Percentiles rank a stretch among this genome's conserved stretches.
Conservation (phyloP, 1,140 invertebrate species). For the Drosophila grimshawi region DNA sequence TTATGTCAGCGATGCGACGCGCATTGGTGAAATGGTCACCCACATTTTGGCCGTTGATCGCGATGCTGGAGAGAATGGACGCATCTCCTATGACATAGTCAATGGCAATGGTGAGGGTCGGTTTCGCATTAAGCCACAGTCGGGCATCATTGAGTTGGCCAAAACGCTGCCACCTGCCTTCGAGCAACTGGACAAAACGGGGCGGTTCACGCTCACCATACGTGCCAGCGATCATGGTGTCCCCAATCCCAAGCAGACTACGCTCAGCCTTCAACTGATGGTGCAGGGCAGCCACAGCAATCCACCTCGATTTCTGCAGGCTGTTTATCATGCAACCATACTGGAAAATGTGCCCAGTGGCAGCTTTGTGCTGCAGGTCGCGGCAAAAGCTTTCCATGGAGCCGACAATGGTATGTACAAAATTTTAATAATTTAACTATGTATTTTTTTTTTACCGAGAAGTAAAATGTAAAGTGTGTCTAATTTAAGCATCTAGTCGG, state of each 20-base stretch:
- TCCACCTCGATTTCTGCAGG: conserved; percentile 91
- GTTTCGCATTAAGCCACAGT: conserved; percentile 92
- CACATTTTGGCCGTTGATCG: conserved; percentile 94
- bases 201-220: conserved; percentile 89
- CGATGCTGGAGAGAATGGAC: conserved; percentile 94
- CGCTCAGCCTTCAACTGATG: conserved; percentile 88
- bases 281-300: conserved; percentile 90
- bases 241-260: conserved; percentile 88
- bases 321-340: conserved; percentile 91
- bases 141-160: conserved; percentile 90
- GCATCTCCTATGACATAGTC: conserved; percentile 92
- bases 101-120: conserved; percentile 92
- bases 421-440: neutral
- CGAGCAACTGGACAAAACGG: conserved; percentile 64
- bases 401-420: conserved; percentile 72
- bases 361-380: conserved; percentile 91
- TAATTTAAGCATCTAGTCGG: too few relatives aligned
- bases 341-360: conserved; percentile 92
- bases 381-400: conserved; percentile 89
- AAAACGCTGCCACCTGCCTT: conserved; percentile 86
- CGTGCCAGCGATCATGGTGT: conserved; percentile 93
- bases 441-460: neutral
- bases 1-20: conserved; percentile 85
- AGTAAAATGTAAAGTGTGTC: neutral
- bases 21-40: conserved; percentile 88